phyloP scores from a whole-genome alignment of 2,888 invertebrate species.

The Oxyteleia sp. region DNA sequence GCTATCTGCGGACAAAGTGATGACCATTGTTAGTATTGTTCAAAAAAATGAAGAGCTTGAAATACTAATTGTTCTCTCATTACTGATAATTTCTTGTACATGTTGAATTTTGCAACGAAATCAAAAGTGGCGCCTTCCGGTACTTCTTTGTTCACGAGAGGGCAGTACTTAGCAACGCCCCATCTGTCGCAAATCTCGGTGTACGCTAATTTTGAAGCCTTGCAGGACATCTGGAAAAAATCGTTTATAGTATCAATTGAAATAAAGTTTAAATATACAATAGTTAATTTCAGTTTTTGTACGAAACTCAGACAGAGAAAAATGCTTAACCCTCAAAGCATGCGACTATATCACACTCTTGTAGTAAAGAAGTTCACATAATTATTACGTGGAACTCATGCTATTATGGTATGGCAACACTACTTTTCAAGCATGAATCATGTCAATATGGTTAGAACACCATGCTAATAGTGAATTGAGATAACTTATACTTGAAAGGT shows the following conservation, averaged over 20 bases:
- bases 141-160: slow-evolving; percentile 55
- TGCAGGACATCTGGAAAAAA: slow-evolving; percentile 89
- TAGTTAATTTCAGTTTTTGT: slow-evolving; percentile 1
- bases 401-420: too few relatives aligned
- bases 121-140: slow-evolving; percentile 73
- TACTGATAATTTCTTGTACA: slow-evolving; percentile 76
- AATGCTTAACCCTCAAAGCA: too few relatives aligned
- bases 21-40: neutral
- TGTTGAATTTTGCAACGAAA: slow-evolving; percentile 78
- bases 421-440: too few relatives aligned
- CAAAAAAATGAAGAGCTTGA: neutral
- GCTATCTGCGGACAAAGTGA: slow-evolving; percentile 12
- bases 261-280: too few relatives aligned
- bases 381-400: too few relatives aligned
- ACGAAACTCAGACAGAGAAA: too few relatives aligned
- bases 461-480: too few relatives aligned
- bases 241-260: too few relatives aligned
- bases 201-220: slow-evolving; percentile 68
- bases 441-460: too few relatives aligned
- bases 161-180: slow-evolving; percentile 77
- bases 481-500: too few relatives aligned
- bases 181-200: slow-evolving; percentile 78
- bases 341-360: too few relatives aligned
- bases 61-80: slow-evolving; percentile 19
- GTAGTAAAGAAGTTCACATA: too few relatives aligned